Evolutionary conservation across 2,888 invertebrate genomes (phyloP), one percentile per base, ranked within the genome.

Genomic region (Halictus quadricinctus): DNA sequence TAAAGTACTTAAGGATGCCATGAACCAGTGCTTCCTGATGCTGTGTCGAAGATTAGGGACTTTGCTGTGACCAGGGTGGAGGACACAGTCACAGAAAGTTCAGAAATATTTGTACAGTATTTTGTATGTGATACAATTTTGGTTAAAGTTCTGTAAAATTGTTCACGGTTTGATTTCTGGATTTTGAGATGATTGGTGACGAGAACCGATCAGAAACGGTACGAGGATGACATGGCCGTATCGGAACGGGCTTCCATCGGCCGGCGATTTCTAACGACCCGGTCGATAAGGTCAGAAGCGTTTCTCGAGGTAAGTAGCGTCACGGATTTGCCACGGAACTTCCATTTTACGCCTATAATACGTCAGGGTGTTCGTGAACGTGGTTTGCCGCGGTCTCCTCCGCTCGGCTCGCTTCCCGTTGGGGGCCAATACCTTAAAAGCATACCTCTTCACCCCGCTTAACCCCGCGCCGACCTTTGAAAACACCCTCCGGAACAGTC

Each of bases 371-470:
- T 80, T 83, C 79, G 84, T 84, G 86, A 88, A 77, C 83, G 82
- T 70, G 81, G 82, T 87, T 64, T 81, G 83, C 72, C 79, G 64
- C 66, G 80, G 83, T 87, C 82, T 86, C 81, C 83, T 73, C 58
- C 48, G 66, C 69, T 73, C 69, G 81, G 25, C 66, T 88, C 73
- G 79, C 73, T 83, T 80, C 70, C 79, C 81, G 84, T 84, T 87
- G 86, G 90, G 90, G 91, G 90, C 91, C 93, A 93, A 93, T 93
- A 93, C 92, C 93, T 93, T 93, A 92, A 93, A 93, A 93, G 92
- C 93, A 86, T 89, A 87, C 72, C 84, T 54, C 88, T 75, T 80
- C 79, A 15, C 84, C 81, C 83, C 81, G 80, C 88, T 81, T 79
- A 81, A 80, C 79, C 87, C 80, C 84, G 46, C 60, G 21, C 79